Conservation (phyloP, 2,888 invertebrate species). For the Drosophila helvetica region DNA sequence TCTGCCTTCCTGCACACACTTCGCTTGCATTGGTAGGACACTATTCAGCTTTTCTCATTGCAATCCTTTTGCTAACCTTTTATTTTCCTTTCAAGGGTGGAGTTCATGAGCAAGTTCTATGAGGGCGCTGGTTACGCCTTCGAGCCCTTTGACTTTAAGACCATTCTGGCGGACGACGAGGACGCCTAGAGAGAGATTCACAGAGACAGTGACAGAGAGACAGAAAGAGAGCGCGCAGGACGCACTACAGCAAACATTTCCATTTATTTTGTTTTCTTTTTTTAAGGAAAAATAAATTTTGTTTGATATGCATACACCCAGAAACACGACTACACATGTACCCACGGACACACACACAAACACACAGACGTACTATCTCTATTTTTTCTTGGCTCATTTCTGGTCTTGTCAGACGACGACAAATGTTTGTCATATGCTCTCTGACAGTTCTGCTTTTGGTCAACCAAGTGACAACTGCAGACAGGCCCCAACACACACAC, state of each 20-base stretch:
- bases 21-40: slow-evolving; percentile 95
- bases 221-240: slow-evolving; percentile 42
- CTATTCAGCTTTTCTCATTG: too few species aligned
- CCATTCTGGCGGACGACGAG: slow-evolving; percentile 86
- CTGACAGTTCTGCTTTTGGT: slow-evolving; percentile 60
- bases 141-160: slow-evolving; percentile 93
- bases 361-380: too few species aligned
- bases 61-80: neutral
- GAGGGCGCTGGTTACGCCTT: slow-evolving; percentile 92
- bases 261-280: slow-evolving; percentile 46
- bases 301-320: slow-evolving; percentile 62
- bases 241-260: slow-evolving; percentile 46
- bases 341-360: too few species aligned
- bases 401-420: slow-evolving; percentile 50
- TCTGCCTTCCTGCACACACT: slow-evolving; percentile 99
- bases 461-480: slow-evolving; percentile 54
- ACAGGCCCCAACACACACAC: slow-evolving; percentile 23
- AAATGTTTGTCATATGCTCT: slow-evolving; percentile 60
- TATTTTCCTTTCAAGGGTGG: slow-evolving; percentile 87
- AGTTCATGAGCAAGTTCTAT: slow-evolving; percentile 98
- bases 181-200: slow-evolving; percentile 82
- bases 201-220: slow-evolving; percentile 49
- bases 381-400: slow-evolving; percentile 44
- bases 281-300: slow-evolving; percentile 56
- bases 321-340: too few species aligned